Percentiles rank a stretch among this genome's conserved stretches.
Conservation (phyloP, 2,113 vertebrate genomes). For the Esox niger region DNA sequence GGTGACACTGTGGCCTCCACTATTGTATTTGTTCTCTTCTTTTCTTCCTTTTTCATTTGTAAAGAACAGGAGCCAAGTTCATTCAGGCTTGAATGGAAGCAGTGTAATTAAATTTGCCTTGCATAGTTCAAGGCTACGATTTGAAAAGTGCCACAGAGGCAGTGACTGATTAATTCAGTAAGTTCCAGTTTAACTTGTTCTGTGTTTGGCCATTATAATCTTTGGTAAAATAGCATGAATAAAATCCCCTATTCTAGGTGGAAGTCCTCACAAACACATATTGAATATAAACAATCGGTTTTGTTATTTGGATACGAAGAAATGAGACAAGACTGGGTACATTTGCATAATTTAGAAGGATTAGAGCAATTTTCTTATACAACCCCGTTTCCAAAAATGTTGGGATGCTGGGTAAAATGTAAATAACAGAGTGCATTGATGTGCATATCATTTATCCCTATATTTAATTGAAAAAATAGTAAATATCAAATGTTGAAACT, state of each 20-base stretch:
- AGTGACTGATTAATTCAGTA: constrained; percentile 8
- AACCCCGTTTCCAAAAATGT: too few species aligned
- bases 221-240: too few species aligned
- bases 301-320: not conserved
- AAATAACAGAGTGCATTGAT: too few species aligned
- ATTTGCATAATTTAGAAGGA: too few species aligned
- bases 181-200: not conserved
- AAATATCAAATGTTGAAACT: too few species aligned
- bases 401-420: too few species aligned
- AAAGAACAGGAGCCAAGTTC: constrained; percentile 15
- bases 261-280: too few species aligned
- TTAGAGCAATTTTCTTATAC: too few species aligned
- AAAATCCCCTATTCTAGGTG: too few species aligned
- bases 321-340: not conserved
- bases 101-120: constrained; percentile 8
- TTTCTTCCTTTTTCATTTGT: not conserved
- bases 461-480: too few species aligned
- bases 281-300: not conserved
- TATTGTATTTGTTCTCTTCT: constrained; percentile 9
- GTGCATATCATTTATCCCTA: too few species aligned
- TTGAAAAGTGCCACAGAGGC: not conserved
- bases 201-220: not conserved
- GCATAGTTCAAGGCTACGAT: constrained; percentile 13
- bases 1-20: constrained; percentile 22
- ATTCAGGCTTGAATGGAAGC: constrained; percentile 23